Evolutionary conservation across 2,888 invertebrate genomes (phyloP), one percentile per base, ranked within the genome.

Genomic region (Mellilla xanthometata): DNA sequence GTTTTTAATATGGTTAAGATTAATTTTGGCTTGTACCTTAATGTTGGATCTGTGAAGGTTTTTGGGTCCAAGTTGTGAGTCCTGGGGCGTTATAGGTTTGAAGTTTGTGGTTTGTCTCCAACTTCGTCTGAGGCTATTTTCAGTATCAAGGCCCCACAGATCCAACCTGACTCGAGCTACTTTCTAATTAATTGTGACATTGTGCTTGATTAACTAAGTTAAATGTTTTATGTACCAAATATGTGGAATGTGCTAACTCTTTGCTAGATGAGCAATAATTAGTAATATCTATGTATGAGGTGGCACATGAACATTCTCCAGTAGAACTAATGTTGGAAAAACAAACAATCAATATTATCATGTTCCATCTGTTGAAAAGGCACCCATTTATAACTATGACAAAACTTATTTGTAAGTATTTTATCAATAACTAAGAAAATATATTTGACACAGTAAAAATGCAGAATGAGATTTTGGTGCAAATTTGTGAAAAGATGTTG

Each of bases 391-490:
- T 56, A 60, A 67, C 53, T 68, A 65, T 70, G 70, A 78, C 72
- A 68, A 68, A 47, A 63, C 62, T 65, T 64, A 60, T 73, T 72
- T 65, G 65, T 74, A 65, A 61, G 52, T 57, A 49, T 49, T 62
- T 67, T 76, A 76, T 79, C 74, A 72, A 70, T 52, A 36, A 32
- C 58, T 70, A 52, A 75, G 72, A 76, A 74, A 73, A 71, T 68
- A 64, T 26, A 36, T 22, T 72, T 76, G 72, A 72, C 72, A 72
- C 12, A 32, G 47, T 79, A 79, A 72, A 78, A 80, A 77, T 83
- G 85, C 82, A 87, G 81, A 84, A 82, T 81, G 72, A 73, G 54
- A 57, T 72, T 73, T 77, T 74, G 68, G 55, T 50, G 62, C 51
- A 56, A 60, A 60, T 60, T 48, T 46, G 56, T 49, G 26, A 55